phyloP scores from a whole-genome alignment of 2,113 vertebrate species.

The Bolborhynchus lineola region DNA sequence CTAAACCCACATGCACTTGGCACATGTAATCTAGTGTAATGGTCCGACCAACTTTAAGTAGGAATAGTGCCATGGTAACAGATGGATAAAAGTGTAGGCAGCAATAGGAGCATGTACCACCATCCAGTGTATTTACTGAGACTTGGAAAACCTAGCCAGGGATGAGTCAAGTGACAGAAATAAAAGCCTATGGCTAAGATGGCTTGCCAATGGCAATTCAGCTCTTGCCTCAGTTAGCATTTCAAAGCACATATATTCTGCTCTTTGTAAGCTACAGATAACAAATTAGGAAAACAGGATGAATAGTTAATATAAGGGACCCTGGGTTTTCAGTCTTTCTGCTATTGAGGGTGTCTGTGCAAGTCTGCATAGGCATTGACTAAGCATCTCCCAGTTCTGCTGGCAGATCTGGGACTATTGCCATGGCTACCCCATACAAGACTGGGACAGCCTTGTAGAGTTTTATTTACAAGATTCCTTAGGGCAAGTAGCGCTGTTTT shows the following conservation, averaged over 20 bases:
- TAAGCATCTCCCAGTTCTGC: neutral
- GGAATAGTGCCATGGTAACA: conserved; percentile 52
- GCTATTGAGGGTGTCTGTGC: neutral
- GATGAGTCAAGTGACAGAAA: conserved; percentile 54
- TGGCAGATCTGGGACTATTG: neutral
- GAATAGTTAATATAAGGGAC: neutral
- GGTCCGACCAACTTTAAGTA: conserved; percentile 30
- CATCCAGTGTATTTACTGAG: conserved; percentile 31
- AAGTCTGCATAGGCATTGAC: neutral
- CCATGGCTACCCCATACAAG: neutral
- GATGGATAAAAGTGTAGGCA: conserved; percentile 57
- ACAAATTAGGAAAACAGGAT: neutral
- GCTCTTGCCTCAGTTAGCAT: neutral
- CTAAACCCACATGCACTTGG: conserved; percentile 40
- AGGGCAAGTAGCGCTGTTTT: neutral
- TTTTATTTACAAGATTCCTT: conserved; percentile 27
- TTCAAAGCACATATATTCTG: neutral
- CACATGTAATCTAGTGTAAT: neutral
- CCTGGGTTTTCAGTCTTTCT: neutral
- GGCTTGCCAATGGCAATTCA: neutral
- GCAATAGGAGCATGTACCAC: conserved; percentile 48
- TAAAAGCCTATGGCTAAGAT: conserved; percentile 1
- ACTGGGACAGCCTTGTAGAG: neutral
- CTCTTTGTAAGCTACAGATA: neutral
- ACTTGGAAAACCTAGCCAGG: conserved; percentile 10